Evolutionary conservation across 2,113 vertebrate species (phyloP), one percentile per base, ranked within the genome.

Genomic region (Cephalophus harveyi): DNA sequence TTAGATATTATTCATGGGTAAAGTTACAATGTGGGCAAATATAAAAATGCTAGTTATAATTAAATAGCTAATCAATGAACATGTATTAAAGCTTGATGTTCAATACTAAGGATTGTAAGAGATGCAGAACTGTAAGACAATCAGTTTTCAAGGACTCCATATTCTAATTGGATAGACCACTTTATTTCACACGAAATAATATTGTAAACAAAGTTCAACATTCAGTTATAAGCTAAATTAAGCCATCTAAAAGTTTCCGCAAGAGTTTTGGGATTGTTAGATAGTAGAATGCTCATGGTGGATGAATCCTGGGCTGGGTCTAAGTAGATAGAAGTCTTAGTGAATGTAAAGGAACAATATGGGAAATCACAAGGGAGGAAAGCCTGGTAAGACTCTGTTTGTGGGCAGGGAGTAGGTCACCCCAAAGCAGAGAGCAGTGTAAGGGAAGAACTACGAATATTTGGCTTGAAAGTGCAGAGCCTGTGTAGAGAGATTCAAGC

Each of bases 161-260:
- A 89, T 84, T 97, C 19, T 71, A 86, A 88, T 36, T 74, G 30
- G 14, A 62, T 52, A 64, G 9, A 43, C 2, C 10, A 89, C 33
- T 97, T 95, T 59, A 74, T 93, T 93, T 95, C 46, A 74, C 17
- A 81, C 19, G 9, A 96, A 91, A 93, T 87, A 62, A 89, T 62
- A 92, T 12, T 62, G 6, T 91, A 19, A 71, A 86, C 28, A 91
- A 91, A 95, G 87, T 9, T 84, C n/a, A 87, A 10, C 25, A 93
- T 43, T 87, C 83, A 91, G 82, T 89, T 78, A 60, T 96, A 33
- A 57, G 40, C 28, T 84, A 86, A 95, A 94, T 43, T 91, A 83
- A 82, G 5, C 59, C 67, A 67, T 9, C 19, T 36, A 33, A 59
- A 91, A 30, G 28, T 93, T 93, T 30, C n/a, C 33, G 3, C n/a